Conservation (phyloP, 1,140 invertebrate genomes). For the Lepidurus arcticus region DNA sequence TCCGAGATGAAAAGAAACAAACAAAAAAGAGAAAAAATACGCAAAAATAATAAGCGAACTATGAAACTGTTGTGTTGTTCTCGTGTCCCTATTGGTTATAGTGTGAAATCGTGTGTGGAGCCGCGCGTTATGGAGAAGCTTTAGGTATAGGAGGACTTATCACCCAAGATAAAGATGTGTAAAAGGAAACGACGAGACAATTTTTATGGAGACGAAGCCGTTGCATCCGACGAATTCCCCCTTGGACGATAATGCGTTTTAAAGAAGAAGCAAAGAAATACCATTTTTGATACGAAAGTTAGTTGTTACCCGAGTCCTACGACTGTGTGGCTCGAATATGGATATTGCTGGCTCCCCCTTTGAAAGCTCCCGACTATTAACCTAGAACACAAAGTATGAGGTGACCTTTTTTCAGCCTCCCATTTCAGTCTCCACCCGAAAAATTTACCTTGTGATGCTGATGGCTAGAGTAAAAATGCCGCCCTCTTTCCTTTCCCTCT, state of each 20-base stretch:
- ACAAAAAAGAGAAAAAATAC: slow-evolving; percentile 6
- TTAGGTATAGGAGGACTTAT: slow-evolving; percentile 12
- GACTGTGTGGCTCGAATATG: slow-evolving; percentile 1
- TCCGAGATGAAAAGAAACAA: slow-evolving; percentile 32
- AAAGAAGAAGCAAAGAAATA: slow-evolving; percentile 12
- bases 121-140: slow-evolving; percentile 13
- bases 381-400: neutral
- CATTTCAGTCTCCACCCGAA: neutral
- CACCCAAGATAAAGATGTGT: neutral
- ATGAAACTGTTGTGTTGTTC: slow-evolving; percentile 22
- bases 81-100: slow-evolving; percentile 19
- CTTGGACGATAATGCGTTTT: slow-evolving; percentile 5
- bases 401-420: neutral
- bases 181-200: slow-evolving; percentile 17
- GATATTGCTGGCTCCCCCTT: neutral
- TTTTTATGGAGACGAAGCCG: slow-evolving; percentile 18
- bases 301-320: slow-evolving; percentile 14
- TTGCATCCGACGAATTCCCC: slow-evolving; percentile 15
- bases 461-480: slow-evolving; percentile 4
- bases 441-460: slow-evolving; percentile 1
- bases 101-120: slow-evolving; percentile 15
- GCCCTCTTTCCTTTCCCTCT: neutral
- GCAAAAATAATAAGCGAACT: slow-evolving; percentile 4
- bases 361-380: neutral
- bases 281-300: slow-evolving; percentile 22